Percentiles rank a stretch among this genome's conserved stretches.
Conservation (phyloP, 2,888 invertebrate species). For the Zaprionus lineosus region DNA sequence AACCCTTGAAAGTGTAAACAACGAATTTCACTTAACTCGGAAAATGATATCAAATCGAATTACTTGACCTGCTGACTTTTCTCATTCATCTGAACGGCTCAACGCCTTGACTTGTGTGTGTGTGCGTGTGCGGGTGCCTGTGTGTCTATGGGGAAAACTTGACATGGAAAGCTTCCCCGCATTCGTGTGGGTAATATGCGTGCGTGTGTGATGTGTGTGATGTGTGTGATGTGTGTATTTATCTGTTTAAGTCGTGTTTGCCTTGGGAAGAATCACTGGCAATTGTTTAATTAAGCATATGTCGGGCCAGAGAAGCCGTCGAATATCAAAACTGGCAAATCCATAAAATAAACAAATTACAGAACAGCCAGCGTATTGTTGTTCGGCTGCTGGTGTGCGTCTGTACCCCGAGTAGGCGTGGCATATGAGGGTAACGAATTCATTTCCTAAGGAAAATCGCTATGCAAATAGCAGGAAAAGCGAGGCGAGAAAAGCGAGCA, state of each 20-base stretch:
- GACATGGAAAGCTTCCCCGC: slow-evolving; percentile 25
- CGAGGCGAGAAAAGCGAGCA: too few relatives aligned
- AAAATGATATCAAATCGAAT: slow-evolving; percentile 9
- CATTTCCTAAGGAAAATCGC: slow-evolving; percentile 45
- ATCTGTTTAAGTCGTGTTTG: slow-evolving; percentile 49
- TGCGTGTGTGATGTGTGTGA: too few relatives aligned
- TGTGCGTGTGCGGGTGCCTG: background rate
- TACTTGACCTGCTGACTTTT: slow-evolving; percentile 26
- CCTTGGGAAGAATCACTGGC: slow-evolving; percentile 31
- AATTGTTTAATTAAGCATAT: slow-evolving; percentile 63
- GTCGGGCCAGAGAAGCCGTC: slow-evolving; percentile 48
- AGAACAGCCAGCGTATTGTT: slow-evolving; percentile 65
- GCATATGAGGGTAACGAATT: slow-evolving; percentile 17
- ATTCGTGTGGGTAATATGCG: too few relatives aligned
- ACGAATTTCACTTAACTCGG: background rate
- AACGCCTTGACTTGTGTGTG: slow-evolving; percentile 10
- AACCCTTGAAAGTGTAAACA: background rate
- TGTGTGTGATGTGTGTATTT: slow-evolving; percentile 29
- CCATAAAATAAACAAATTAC: slow-evolving; percentile 75
- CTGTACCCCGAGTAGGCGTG: slow-evolving; percentile 32
- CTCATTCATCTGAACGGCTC: slow-evolving; percentile 16
- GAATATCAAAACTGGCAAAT: slow-evolving; percentile 57
- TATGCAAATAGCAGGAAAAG: slow-evolving; percentile 58
- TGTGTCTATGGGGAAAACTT: slow-evolving; percentile 5
- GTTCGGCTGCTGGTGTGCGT: slow-evolving; percentile 10